Base-by-base conservation (phyloP, 30 jellyfish, hydroid and myxozoan species). In the Nemopilema nomurai region DNA sequence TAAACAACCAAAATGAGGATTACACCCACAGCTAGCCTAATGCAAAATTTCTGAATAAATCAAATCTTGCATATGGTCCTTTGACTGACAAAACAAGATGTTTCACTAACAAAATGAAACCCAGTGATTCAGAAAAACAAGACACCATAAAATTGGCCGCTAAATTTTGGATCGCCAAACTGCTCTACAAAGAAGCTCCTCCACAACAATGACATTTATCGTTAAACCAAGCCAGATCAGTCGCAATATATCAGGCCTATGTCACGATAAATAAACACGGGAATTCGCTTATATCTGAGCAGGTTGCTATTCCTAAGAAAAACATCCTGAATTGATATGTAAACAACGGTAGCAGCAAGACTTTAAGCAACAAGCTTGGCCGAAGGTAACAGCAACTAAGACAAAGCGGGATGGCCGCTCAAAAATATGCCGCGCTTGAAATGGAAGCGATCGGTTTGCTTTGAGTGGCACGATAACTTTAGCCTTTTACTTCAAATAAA, bases 221-320 rank as follows among this genome's bases (percentile, higher is more conserved):
- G 13, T 41, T 41, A 41, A 73, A 73, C 83, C 83, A 67, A 73
- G 41, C 83, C 83, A 67, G 83, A 73, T 73, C 64, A 73, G 29
- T 63, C 32, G 80, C 32, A n/a, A 83, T 83, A 22, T 83, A 83
- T 83, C 91, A 82, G 78, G 90, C 90, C 74, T 69, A 67, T 83
- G 91, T 82, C 91, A 82, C 78, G 50, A 63, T 30, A 83, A 83
- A 83, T 71, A 83, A 83, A 83, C 91, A 83, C 50, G 26, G 57
- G 57, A 41, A 41, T 41, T 41, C 57, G 57, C 30, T 3, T 67
- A 28, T 31, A 23, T 31, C 76, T 1, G 1, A 23, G 76, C 76
- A 67, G 76, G 76, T 67, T 23, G 50, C 76, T 31, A 67, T 67
- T 28, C 76, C 76, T 67, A 20, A 65, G 33, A 22, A 23, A n/a